phyloP scores from a whole-genome alignment of 2,797 vertebrate species.

The Sebastiscus tertius region DNA sequence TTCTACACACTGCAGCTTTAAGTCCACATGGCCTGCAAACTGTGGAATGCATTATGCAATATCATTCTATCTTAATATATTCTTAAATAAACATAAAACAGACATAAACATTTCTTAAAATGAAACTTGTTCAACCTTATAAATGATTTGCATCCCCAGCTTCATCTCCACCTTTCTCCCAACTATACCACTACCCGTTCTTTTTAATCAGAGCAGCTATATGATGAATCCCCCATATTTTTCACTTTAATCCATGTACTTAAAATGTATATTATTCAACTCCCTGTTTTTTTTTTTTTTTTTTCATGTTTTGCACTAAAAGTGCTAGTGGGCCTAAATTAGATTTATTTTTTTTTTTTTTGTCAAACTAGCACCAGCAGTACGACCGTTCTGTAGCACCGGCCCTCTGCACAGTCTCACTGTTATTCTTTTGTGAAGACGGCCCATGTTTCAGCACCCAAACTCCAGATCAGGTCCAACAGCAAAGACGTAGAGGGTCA shows the following conservation, averaged over 20 bases:
- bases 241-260: background rate
- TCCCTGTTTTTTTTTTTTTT: background rate
- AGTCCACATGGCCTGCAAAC: background rate
- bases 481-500: constrained; percentile 66
- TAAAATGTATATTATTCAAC: background rate
- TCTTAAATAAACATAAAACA: background rate
- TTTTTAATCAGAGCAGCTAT: background rate
- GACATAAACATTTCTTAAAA: background rate
- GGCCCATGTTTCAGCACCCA: constrained; percentile 56
- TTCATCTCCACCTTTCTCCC: background rate
- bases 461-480: constrained; percentile 54
- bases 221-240: background rate
- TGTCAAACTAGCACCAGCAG: background rate
- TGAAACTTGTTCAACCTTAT: background rate
- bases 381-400: background rate
- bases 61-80: background rate
- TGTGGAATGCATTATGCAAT: background rate
- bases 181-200: background rate
- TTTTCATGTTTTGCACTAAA: background rate
- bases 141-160: background rate
- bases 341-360: background rate
- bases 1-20: background rate
- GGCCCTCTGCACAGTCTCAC: constrained; percentile 16
- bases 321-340: background rate
- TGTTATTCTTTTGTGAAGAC: constrained; percentile 45